Evolutionary conservation across 2,888 invertebrate species (phyloP).

Genomic region (Ectobius pallidus): DNA sequence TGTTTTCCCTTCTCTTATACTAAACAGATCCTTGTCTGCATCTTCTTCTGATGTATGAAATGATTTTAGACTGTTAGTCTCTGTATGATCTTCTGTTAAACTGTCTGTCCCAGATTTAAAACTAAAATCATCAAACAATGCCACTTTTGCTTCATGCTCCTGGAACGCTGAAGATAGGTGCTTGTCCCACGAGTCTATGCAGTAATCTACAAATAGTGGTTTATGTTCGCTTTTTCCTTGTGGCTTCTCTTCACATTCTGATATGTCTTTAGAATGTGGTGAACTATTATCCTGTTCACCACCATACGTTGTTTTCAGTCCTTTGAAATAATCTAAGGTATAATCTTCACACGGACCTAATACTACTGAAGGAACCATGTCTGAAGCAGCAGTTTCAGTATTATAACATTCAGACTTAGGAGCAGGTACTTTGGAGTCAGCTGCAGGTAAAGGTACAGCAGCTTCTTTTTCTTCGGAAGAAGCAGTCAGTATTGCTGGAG

Average conservation of each 20-base stretch:
- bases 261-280: not conserved
- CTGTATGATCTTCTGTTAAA: not conserved
- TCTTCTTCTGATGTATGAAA: too few relatives aligned
- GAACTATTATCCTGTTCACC: constrained; percentile 41
- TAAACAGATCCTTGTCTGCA: too few relatives aligned
- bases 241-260: not conserved
- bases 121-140: not conserved
- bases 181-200: constrained; percentile 28
- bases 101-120: not conserved
- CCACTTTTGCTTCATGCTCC: not conserved
- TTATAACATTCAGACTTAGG: not conserved
- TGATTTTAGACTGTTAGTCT: too few relatives aligned
- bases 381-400: not conserved
- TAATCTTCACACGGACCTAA: constrained; percentile 65
- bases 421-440: not conserved
- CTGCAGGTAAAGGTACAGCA: not conserved
- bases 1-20: too few relatives aligned
- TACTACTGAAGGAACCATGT: constrained; percentile 56
- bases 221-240: not conserved
- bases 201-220: not conserved
- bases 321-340: constrained; percentile 60
- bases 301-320: constrained; percentile 56
- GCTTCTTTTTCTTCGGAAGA: not conserved
- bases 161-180: constrained; percentile 18
- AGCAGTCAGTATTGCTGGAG: not conserved